Evolutionary conservation across 2,888 invertebrate species (phyloP).

Genomic region (Shargacucullia verbasci): DNA sequence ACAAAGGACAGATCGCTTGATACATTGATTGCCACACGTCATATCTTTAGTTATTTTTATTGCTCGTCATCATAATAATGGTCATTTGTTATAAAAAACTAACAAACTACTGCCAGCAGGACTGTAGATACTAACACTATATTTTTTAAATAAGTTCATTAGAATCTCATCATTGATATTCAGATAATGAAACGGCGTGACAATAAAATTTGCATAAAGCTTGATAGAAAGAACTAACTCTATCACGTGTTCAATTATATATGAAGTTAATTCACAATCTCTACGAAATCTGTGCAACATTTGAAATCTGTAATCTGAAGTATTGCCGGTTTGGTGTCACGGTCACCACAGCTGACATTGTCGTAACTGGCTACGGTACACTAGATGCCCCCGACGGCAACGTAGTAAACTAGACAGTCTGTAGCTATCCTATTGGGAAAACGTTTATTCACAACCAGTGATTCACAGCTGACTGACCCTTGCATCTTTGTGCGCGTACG

Average conservation of each 20-base stretch:
- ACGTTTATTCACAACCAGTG: conserved; percentile 15
- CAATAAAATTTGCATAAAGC: conserved; percentile 1
- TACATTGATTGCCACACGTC: conserved; percentile 37
- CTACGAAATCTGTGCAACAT: conserved; percentile 66
- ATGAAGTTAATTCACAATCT: conserved; percentile 50
- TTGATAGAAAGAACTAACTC: conserved; percentile 1
- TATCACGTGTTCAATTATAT: conserved; percentile 46
- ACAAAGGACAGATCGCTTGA: conserved; percentile 43
- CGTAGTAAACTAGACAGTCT: conserved; percentile 16
- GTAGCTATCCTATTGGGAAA: conserved; percentile 10
- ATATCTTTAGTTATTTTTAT: conserved; percentile 29
- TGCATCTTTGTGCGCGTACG: conserved; percentile 2
- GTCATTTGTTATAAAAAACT: conserved; percentile 14
- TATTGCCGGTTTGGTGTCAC: conserved; percentile 67
- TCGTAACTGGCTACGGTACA: conserved; percentile 66
- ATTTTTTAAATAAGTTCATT: neutral
- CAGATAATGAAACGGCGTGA: conserved; percentile 3
- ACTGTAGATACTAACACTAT: neutral
- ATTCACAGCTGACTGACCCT: conserved; percentile 20
- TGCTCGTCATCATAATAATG: conserved; percentile 6
- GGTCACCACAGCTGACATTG: conserved; percentile 66
- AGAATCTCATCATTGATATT: conserved; percentile 8
- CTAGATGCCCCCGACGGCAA: conserved; percentile 49
- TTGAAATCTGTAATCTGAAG: conserved; percentile 64
- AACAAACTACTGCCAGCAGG: conserved; percentile 2